Evolutionary conservation across 2,113 vertebrate species (phyloP), one percentile per base, ranked within the genome.

Genomic region (Eclectus roratus): DNA sequence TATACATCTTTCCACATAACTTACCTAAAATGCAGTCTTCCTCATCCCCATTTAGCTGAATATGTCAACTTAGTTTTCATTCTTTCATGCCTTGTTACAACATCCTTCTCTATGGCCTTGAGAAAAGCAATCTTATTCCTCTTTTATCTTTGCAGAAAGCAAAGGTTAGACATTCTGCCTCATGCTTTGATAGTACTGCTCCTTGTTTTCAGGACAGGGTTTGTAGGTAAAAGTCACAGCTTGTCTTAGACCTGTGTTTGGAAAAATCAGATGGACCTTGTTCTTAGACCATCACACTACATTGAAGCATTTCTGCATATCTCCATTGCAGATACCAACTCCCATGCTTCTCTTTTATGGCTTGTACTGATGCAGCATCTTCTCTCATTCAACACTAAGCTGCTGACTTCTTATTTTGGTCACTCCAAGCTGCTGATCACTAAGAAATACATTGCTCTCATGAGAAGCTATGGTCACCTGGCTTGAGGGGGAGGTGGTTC

Each of bases 91-190:
- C 91, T 96, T 96, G 93, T 96, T 94, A 80, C 85, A 56, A 60
- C 93, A 94, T 86, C 73, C 88, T 94, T 60, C 90, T 66, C 71
- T 3, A 46, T 50, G 90, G 95, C 96, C 95, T 89, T 93, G 93
- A 76, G 93, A 43, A 44, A 29, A 91, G 91, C 65, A 68, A 50
- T 93, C 69, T 78, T 55, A 70, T 10, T 72, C 88, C 49, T 80
- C 49, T 55, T 91, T 93, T 97, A 92, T 94, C 95, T 91, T 25
- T 60, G 64, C 77, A 92, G 80, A 91, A 94, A 86, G 95, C 93
- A 93, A 85, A 94, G 91, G 86, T 91, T 81, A 37, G 24, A 35
- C 1, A 2, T 68, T 80, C 66, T 3, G 0, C 85, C 85, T 85
- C 35, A 0, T 44, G 80, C 95, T 81, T 83, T 71, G 77, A 70